Base-by-base conservation (phyloP, 2,888 invertebrate species). In the Eristalis intricaria region DNA sequence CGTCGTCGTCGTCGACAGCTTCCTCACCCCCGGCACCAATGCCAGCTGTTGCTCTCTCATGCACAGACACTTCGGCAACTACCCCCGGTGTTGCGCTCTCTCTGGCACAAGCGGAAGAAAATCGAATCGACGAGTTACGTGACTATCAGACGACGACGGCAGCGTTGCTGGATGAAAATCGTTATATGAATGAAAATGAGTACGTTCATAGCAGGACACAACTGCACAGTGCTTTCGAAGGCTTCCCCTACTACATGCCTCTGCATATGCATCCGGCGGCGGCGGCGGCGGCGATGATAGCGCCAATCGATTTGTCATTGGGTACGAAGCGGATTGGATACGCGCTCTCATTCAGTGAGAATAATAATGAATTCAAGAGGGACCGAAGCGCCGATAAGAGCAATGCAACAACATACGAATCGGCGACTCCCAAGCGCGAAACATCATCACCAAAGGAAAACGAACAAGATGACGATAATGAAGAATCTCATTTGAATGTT, bases 271-370 rank as follows among this genome's bases (percentile, higher is more conserved):
- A 88, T 82, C 88, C 85, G 79, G 84, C 70, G 80, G 79, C 76
- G 35, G 79, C 80, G 88, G 50, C 50, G 50, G 35, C 77, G 32
- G 66, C 88, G 58, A 90, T 86, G 50, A 89, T 90, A 65, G 89
- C 90, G 35, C 93, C 93, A 84, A 93, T 93, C 89, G 93, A 93
- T 89, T 88, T 93, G 29, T 93, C 93, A 19, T 88, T 93, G 40
- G 91, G 91, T 38, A 89, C 90, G 60, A 89, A 89, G 81, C 77
- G 88, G 77, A 70, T 84, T 77, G 71, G 66, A 35, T 64, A 89
- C 66, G 40, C 83, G 68, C 58, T 83, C 71, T 61, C 79, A 70
- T 58, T 66, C 8, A 64, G 65, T n/a, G 60, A 70, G 22, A 68
- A 82, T 60, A 85, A 64, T 61, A 84, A 81, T 56, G 73, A 71